Evolutionary conservation across 2,113 vertebrate species (phyloP), one percentile per base, ranked within the genome.

Genomic region (Eubucco bourcierii): DNA sequence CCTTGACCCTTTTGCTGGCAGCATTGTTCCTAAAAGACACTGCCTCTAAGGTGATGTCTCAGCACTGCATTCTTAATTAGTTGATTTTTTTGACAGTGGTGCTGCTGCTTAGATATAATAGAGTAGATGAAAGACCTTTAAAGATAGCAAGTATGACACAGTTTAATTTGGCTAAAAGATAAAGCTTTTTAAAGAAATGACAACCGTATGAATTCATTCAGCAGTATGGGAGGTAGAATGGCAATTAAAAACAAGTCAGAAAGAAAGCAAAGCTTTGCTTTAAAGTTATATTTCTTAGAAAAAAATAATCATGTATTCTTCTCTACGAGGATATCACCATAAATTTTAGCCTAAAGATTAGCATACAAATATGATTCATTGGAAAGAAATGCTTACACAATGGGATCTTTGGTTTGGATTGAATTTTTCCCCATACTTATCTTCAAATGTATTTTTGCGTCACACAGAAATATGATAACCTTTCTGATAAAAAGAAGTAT

Each of bases 11-110:
- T 67, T 89, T 64, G 63, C 6, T 93, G 94, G 92, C 94, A 95
- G 87, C 68, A 67, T 60, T 80, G 76, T 67, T 90, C 95, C 91
- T 88, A 72, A 91, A 92, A 96, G 94, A 90, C 63, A 39, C 76
- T 90, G 95, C 93, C 90, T 91, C 94, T 74, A 73, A 93, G 96
- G 96, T 94, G 94, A 92, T 90, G 84, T 76, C 94, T 95, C 94
- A 93, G 95, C 90, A 73, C 2, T 79, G 76, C 87, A 72, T 93
- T 88, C 93, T 94, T 95, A 96, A 96, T 95, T 94, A 93, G 85
- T 84, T 94, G 85, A 86, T 90, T 93, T 95, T 95, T 95, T 79
- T 95, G 90, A 93, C 95, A 95, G 90, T 78, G 73, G 82, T 78
- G 79, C 82, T 66, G 80, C 77, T 86, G 10, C 87, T 88, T 75